These are phyloP conservation scores for Kryphioiulus occultus DNA, from an alignment of 2,888 invertebrate species.

Conservation along the genomic window DNA sequence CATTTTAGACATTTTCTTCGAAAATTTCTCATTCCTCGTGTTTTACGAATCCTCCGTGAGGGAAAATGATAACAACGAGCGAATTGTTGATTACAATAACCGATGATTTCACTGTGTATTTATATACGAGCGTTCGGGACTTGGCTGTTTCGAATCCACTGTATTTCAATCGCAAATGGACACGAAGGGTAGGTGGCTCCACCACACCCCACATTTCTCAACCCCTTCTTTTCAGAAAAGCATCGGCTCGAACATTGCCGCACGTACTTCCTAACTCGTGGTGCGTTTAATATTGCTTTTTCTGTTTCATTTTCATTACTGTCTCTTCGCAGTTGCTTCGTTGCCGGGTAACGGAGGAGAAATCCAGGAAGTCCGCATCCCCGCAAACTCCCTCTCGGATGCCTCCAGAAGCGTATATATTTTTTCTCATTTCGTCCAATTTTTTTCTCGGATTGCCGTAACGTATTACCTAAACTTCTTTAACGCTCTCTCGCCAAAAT, in stretches of 20 bases:
- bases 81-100: too few species aligned
- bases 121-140: too few species aligned
- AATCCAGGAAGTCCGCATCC: neutral
- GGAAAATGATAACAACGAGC: too few species aligned
- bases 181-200: too few species aligned
- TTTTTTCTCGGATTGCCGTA: neutral
- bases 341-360: neutral
- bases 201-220: neutral
- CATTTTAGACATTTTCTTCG: too few species aligned
- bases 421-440: neutral
- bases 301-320: neutral
- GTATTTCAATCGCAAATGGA: too few species aligned
- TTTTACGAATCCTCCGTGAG: too few species aligned
- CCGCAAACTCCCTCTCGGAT: neutral
- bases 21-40: too few species aligned
- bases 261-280: neutral
- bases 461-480: neutral
- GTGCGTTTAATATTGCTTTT: neutral
- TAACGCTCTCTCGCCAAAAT: neutral
- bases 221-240: neutral
- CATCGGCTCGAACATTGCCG: neutral
- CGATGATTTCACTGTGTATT: too few species aligned
- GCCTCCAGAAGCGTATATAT: neutral
- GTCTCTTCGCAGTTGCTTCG: neutral
- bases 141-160: too few species aligned